A percentile compares a stretch with the other conserved stretches of the same genome.
Conservation (phyloP, 2,888 invertebrate genomes). For the Ecliptopera silaceata region DNA sequence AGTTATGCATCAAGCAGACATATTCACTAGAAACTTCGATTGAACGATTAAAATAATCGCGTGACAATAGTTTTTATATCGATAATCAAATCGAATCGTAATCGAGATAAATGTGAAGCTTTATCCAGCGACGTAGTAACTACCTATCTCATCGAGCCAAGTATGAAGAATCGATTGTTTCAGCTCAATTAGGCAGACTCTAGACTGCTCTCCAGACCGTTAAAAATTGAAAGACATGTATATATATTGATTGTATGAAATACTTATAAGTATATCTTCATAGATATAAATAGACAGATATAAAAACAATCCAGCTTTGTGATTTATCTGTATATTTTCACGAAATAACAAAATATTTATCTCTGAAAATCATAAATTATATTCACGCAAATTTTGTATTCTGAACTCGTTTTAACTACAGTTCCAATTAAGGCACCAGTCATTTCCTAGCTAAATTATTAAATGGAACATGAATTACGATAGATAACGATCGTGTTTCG, state of each 20-base stretch:
- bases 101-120: conserved; percentile 38
- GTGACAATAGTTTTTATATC: conserved; percentile 36
- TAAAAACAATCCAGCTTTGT: no score
- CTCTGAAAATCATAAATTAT: no score
- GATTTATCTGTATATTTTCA: no score
- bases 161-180: conserved; percentile 56
- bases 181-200: conserved; percentile 46
- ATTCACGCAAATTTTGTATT: no score
- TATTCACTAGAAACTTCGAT: neutral
- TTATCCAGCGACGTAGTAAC: conserved; percentile 39
- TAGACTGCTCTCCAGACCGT: conserved; percentile 45
- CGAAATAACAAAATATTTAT: no score
- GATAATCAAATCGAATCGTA: conserved; percentile 34
- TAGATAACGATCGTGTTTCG: neutral
- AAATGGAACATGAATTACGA: neutral
- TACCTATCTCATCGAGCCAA: conserved; percentile 30
- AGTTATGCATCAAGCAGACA: neutral
- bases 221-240: conserved; percentile 47
- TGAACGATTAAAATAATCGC: conserved; percentile 31
- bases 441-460: neutral
- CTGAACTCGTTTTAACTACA: no score
- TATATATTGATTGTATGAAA: conserved; percentile 9
- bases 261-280: neutral
- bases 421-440: neutral
- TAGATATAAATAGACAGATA: neutral